Evolutionary conservation across 1,140 invertebrate genomes (phyloP), one percentile per base, ranked within the genome.

Genomic region (Drosophila nigromelanica): DNA sequence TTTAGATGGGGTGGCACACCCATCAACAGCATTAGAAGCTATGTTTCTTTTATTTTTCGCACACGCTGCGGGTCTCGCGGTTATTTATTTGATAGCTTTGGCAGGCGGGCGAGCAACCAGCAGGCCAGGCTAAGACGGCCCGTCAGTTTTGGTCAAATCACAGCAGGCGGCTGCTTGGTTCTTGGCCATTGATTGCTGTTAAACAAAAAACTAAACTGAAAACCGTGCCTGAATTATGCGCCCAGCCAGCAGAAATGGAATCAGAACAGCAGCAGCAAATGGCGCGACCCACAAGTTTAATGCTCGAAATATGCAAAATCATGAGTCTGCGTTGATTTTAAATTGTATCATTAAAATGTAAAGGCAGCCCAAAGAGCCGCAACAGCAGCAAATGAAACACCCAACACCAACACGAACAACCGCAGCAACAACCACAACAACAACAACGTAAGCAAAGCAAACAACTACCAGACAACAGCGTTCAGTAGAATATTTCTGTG

Each of bases 271-370:
- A 48, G 52, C 71, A 59, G 63, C 40, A 12, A 24, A 35, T n/a
- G 40, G 24, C 43, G 37, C 18, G 39, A 54, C 51, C 51, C 72
- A 73, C 76, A 74, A 79, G 68, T 82, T 89, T 89, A 89, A 89
- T 89, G 83, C 73, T 74, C 69, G 42, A 80, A 89, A 89, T 89
- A 89, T 89, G 83, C 76, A 89, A 89, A 89, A 89, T 89, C 83
- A 89, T 89, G 83, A 89, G 83, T 83, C 83, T 89, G 83, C 83
- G 83, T 89, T 89, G 83, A 83, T 89, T 89, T 89, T 89, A 89
- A 89, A 89, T 89, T 89, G 83, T 89, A 89, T 89, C 83, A 87
- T 87, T 87, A 87, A 87, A 87, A 87, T 70, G 83, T 76, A 66
- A 68, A 69, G 61, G 73, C 73, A 73, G 37, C 61, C 48, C 63